phyloP scores from a whole-genome alignment of 2,113 vertebrate genomes.

The Triplophysa siluroides region DNA sequence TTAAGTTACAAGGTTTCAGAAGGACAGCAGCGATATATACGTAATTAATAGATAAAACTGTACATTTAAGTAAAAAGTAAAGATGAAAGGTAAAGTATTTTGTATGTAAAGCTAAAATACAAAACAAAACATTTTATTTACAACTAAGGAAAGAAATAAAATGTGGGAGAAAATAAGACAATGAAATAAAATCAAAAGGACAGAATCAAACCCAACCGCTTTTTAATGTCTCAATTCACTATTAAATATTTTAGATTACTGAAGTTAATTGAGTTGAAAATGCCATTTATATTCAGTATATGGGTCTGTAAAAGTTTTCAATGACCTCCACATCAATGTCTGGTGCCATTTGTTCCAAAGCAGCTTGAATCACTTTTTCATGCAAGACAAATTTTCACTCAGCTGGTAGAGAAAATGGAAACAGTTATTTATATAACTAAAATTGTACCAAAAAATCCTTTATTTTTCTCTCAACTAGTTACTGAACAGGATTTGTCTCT shows the following conservation, averaged over 20 bases:
- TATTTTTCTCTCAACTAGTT: not conserved
- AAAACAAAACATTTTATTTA: too few species aligned
- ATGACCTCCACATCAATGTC: not conserved
- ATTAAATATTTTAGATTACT: not conserved
- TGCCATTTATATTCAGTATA: not conserved
- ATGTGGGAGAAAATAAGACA: too few species aligned
- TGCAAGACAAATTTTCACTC: not conserved
- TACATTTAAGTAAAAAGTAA: too few species aligned
- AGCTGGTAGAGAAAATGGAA: not conserved
- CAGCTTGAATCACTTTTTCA: not conserved
- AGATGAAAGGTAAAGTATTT: too few species aligned
- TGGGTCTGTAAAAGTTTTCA: not conserved
- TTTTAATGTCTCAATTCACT: too few species aligned
- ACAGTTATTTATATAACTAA: not conserved
- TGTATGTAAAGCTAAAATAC: too few species aligned
- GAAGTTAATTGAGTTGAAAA: not conserved
- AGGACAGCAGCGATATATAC: too few species aligned
- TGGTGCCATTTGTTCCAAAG: constrained; percentile 1
- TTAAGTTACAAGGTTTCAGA: too few species aligned
- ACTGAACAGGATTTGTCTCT: not conserved
- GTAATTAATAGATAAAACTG: too few species aligned
- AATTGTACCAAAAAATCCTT: not conserved
- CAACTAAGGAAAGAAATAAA: too few species aligned
- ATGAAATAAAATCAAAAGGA: too few species aligned
- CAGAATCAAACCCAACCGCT: too few species aligned